Evolutionary conservation across 2,797 vertebrate species (phyloP).

Genomic region (Rhabdophis nuchalis): DNA sequence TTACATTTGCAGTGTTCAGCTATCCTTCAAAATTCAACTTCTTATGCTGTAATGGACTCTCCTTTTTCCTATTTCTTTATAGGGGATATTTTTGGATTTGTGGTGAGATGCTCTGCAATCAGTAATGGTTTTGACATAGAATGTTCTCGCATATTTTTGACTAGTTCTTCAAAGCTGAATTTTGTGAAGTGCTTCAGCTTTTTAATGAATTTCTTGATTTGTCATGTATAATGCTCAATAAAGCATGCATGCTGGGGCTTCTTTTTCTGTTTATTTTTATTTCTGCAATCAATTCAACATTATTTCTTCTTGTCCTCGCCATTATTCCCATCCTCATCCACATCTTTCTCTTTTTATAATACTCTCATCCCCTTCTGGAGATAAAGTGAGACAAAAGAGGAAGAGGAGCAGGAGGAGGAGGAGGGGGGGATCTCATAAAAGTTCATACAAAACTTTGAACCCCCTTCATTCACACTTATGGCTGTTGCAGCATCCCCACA

Average conservation of each 20-base stretch:
- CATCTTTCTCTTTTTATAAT: background rate
- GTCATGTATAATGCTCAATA: background rate
- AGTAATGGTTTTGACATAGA: background rate
- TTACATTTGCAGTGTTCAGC: background rate
- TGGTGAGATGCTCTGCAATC: background rate
- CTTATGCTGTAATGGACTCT: background rate
- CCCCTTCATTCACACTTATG: background rate
- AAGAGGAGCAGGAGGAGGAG: background rate
- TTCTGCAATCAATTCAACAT: background rate
- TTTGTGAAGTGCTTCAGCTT: background rate
- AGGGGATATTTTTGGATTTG: background rate
- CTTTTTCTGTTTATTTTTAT: background rate
- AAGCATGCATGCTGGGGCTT: background rate
- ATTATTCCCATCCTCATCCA: background rate
- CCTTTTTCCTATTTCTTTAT: background rate
- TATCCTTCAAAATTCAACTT: background rate
- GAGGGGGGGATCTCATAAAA: background rate
- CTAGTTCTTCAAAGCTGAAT: background rate
- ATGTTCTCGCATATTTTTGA: background rate
- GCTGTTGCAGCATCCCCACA: too few species aligned
- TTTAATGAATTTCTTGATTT: background rate
- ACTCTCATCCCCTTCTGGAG: background rate
- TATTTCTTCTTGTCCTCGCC: background rate
- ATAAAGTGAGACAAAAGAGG: background rate
- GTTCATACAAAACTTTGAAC: background rate